phyloP scores from a whole-genome alignment of 2,797 vertebrate genomes.

The Lemur catta region DNA sequence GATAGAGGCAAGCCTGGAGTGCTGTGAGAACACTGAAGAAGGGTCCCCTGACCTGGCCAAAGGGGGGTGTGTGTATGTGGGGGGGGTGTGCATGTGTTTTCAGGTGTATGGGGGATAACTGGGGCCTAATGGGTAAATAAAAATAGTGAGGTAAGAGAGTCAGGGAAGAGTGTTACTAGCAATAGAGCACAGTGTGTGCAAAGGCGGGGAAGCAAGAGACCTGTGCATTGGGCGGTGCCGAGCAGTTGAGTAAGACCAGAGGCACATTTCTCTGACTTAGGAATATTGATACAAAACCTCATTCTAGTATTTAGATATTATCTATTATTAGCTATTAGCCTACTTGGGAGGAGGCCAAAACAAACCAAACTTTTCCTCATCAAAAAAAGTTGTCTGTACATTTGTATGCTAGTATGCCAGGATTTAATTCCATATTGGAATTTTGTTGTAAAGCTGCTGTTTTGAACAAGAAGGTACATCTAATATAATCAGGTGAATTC shows the following conservation, averaged over 20 bases:
- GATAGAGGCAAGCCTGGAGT: not conserved
- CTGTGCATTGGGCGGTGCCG: too few relatives aligned
- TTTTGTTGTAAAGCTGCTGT: not conserved
- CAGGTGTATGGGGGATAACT: not conserved
- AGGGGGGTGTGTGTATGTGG: not conserved
- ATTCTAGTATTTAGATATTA: not conserved
- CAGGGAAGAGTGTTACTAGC: not conserved
- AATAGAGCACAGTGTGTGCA: not conserved
- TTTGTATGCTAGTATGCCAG: not conserved
- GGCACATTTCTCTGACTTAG: not conserved
- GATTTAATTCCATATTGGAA: not conserved
- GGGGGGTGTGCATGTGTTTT: accelerated
- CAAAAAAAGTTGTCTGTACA: not conserved
- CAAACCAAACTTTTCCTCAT: not conserved
- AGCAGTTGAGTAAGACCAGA: not conserved
- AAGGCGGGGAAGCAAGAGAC: not conserved
- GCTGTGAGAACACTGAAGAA: not conserved
- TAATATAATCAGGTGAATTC: not conserved
- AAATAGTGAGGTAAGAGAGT: not conserved
- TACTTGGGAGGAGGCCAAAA: not conserved
- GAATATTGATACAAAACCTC: not conserved
- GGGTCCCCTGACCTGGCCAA: not conserved
- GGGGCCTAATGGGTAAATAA: not conserved
- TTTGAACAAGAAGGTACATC: not conserved
- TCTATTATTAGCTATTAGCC: not conserved